These are phyloP conservation scores for Megamerina dolium DNA, from an alignment of 2,888 invertebrate species.

Conservation along the genomic window DNA sequence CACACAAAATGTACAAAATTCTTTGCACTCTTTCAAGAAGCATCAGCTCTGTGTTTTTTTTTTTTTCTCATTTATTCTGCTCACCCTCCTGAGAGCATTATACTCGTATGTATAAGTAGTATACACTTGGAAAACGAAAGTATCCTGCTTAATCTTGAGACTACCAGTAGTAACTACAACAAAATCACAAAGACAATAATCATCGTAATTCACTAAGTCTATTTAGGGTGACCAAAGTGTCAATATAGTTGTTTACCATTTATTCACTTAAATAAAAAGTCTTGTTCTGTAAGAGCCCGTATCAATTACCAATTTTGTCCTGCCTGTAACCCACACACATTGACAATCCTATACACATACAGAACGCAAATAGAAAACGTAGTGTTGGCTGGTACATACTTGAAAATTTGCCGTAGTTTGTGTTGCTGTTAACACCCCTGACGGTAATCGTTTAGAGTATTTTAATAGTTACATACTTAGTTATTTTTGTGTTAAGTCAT, in stretches of 20 bases:
- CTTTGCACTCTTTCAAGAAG: neutral
- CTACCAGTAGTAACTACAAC: too few relatives aligned
- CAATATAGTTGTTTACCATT: conserved; percentile 11
- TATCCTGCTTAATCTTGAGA: too few relatives aligned
- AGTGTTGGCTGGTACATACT: too few relatives aligned
- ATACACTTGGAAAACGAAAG: too few relatives aligned
- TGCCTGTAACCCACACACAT: neutral
- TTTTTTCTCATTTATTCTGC: neutral
- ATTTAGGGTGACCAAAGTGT: conserved; percentile 17
- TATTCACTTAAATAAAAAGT: conserved; percentile 17
- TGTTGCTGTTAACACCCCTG: conserved; percentile 6
- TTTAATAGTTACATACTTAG: neutral
- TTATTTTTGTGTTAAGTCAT: conserved; percentile 8
- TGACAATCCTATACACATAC: too few relatives aligned
- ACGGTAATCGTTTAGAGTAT: neutral
- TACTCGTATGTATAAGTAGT: too few relatives aligned
- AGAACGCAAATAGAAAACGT: too few relatives aligned
- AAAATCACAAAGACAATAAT: neutral
- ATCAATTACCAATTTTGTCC: conserved; percentile 12
- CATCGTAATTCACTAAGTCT: conserved; percentile 16
- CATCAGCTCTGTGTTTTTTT: neutral
- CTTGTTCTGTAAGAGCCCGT: conserved; percentile 11
- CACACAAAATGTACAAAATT: conserved; percentile 4
- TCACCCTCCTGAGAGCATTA: too few relatives aligned
- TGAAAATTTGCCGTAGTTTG: conserved; percentile 4